Evolutionary conservation across 2,888 invertebrate species (phyloP).

Genomic region (Sympetrum striolatum): DNA sequence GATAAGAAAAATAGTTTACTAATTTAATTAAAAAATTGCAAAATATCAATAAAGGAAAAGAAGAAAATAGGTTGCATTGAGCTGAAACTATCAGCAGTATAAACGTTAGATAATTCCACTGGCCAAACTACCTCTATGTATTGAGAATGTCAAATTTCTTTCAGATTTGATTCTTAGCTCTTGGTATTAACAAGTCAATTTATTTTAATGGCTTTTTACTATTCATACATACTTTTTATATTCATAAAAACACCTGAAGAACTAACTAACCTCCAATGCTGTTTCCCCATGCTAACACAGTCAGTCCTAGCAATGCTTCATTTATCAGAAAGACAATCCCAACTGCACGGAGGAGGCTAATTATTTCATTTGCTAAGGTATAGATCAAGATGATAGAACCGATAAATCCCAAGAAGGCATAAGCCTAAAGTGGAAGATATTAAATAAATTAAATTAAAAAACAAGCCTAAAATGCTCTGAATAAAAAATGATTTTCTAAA

Average conservation of each 20-base stretch:
- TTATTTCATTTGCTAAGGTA: conserved; percentile 68
- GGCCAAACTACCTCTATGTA: no score
- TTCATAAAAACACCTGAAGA: conserved; percentile 50
- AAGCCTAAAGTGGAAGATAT: conserved; percentile 53
- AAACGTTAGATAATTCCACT: no score
- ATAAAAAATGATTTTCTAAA: background rate
- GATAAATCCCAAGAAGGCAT: conserved; percentile 66
- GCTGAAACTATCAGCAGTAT: no score
- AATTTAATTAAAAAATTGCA: no score
- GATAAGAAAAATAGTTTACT: no score
- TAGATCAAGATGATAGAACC: conserved; percentile 68
- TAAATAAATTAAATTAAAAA: background rate
- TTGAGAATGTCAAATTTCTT: no score
- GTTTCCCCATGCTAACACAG: conserved; percentile 72
- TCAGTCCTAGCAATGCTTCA: conserved; percentile 68
- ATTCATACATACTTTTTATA: background rate
- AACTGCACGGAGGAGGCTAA: conserved; percentile 63
- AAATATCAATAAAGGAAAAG: no score
- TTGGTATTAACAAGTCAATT: no score
- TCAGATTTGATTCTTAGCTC: no score
- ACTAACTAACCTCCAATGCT: conserved; percentile 62
- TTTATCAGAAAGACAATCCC: conserved; percentile 67
- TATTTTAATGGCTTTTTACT: no score
- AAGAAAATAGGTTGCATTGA: no score
- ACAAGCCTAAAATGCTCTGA: background rate